phyloP scores from a whole-genome alignment of 2,113 vertebrate genomes.

The Bujurquina vittata region DNA sequence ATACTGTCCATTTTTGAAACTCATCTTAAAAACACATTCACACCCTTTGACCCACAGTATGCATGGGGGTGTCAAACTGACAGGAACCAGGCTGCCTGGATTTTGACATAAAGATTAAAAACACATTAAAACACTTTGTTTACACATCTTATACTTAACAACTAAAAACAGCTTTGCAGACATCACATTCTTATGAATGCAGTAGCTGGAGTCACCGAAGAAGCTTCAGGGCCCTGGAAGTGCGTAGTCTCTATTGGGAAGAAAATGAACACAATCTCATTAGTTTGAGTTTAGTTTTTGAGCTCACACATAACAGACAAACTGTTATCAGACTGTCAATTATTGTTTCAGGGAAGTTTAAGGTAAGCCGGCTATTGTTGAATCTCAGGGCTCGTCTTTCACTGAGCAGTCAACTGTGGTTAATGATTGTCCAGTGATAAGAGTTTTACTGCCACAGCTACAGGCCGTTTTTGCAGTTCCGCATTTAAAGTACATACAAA shows the following conservation, averaged over 20 bases:
- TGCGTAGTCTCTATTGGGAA: background rate
- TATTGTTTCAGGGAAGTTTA: slow-evolving; percentile 8
- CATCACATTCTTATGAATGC: background rate
- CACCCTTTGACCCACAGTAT: background rate
- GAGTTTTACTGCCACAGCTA: background rate
- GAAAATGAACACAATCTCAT: background rate
- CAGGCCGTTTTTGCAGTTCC: background rate
- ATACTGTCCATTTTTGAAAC: too few relatives aligned
- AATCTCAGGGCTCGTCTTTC: slow-evolving; percentile 18
- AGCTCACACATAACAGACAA: background rate
- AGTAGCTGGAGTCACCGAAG: background rate
- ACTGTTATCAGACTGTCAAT: background rate
- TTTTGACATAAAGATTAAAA: background rate
- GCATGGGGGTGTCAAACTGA: background rate
- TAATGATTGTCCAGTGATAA: slow-evolving; percentile 60
- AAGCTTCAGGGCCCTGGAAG: background rate
- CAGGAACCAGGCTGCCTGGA: background rate
- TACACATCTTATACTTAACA: background rate
- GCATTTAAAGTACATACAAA: background rate
- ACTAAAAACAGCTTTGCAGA: background rate
- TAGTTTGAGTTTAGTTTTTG: background rate
- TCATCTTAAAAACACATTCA: too few relatives aligned
- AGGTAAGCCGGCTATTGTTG: slow-evolving; percentile 14
- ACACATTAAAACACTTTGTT: background rate
- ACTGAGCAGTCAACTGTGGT: slow-evolving; percentile 6